Evolutionary conservation across 92 coral and sea anemone genomes (phyloP), one percentile per base, ranked within the genome.

Genomic region (Pocillopora meandrina): DNA sequence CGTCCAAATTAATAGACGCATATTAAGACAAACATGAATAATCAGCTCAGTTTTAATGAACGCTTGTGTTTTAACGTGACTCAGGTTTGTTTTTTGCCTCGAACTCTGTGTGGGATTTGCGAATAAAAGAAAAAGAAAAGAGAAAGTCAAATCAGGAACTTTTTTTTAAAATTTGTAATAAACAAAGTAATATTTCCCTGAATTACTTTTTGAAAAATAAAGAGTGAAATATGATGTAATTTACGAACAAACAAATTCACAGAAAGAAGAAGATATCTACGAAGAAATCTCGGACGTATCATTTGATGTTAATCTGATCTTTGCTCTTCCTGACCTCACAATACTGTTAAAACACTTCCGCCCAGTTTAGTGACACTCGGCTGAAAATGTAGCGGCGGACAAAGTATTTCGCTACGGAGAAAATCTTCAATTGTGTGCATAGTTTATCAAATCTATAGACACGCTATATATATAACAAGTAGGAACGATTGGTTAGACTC

Each of bases 41-140:
- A 69, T 69, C 56, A 69, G 56, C 42, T 68, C 35, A 26, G 72
- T 68, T 19, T 68, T 68, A 68, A 68, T 18, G 26, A 68, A 68
- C 19, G 26, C 5, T 19, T 11, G 35, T 31, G 17, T 68, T 68
- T 16, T 69, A n/a, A 69, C 74, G n/a, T 33, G 74, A 56, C 20
- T 69, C 52, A 33, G 17, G 35, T 34, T 1, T 52, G 10, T 20
- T 69, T 69, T 52, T 52, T 69, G 74, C 35, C 19, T 5, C 42
- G 15, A 42, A 7, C 52, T 42, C 52, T 42, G 52, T 42, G 52
- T 3, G 8, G 52, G 52, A 42, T 42, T 42, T 42, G 52, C 5
- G 52, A 42, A 42, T 3, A 42, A 42, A 3, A 3, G 52, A 7
- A 3, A 42, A 42, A 42, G 49, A 42, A 42, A 42, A 42, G 52